Evolutionary conservation across 2,888 invertebrate genomes (phyloP), one percentile per base, ranked within the genome.

Genomic region (Rotaria socialis): DNA sequence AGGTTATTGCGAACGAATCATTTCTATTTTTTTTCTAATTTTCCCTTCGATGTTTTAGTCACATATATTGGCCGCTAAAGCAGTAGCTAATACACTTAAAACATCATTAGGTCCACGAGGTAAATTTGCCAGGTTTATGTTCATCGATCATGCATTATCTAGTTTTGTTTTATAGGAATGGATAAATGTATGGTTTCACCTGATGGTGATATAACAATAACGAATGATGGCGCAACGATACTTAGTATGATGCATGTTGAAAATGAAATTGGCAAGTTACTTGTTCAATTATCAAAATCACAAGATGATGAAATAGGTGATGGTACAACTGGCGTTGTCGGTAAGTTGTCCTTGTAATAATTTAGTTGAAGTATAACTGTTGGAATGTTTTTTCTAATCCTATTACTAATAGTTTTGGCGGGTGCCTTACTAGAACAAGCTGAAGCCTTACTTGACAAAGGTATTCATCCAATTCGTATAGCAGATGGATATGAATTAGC

Each of bases 301-400:
- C 99, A 99, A 92, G 99, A 99, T 91, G 97, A 98, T 92, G 99
- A 99, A 93, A 97, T 99, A 89, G 98, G 98, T 74, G 99, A 99
- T 92, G 99, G 99, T 84, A 99, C 99, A 1, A 99, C 99, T 16
- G 98, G 98, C 22, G 99, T 99, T 88, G 98, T 99, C 87, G 80
- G 80, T 80, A 43, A 80, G 47, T 80, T 2, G 19, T 58, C 1
- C 24, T 22, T 6, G 22, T 58, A 2, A 10, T 60, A 10, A 11
- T 11, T 60, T 8, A 27, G 8, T 2, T 41, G 5, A n/a, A n/a
- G n/a, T n/a, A n/a, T n/a, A n/a, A n/a, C 8, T 2, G 41, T 6
- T 8, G 4, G 35, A 74, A 41, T 24, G 41, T 19, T 41, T 35
- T 5, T 74, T 47, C 5, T 74, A 22, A 19, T 19, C 22, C 4